phyloP scores from a whole-genome alignment of 2,113 vertebrate species.

The Blennius ocellaris region DNA sequence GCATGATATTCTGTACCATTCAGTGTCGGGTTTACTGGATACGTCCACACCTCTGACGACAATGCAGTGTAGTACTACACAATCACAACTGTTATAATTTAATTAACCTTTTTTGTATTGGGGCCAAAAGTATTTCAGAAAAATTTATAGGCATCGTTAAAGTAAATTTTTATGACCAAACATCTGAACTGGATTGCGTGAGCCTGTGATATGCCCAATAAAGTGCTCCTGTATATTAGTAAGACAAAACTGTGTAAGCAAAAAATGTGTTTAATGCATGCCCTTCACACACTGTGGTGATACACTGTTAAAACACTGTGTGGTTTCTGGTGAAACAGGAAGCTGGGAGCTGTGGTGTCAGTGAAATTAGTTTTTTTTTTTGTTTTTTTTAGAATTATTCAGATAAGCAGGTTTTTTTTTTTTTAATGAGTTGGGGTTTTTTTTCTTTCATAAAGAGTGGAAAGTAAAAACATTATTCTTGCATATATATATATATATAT shows the following conservation, averaged over 20 bases:
- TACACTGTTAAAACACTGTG: neutral
- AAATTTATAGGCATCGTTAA: neutral
- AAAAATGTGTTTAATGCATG: neutral
- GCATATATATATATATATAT: too few species aligned
- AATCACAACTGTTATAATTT: neutral
- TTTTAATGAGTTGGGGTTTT: too few species aligned
- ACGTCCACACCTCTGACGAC: neutral
- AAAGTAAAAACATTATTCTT: too few species aligned
- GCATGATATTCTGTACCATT: neutral
- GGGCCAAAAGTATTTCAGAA: too few species aligned
- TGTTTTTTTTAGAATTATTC: too few species aligned
- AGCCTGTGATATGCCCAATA: neutral
- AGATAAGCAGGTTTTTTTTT: too few species aligned
- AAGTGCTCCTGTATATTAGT: neutral
- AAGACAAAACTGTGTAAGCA: neutral
- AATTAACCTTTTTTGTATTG: neutral
- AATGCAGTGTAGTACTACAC: neutral
- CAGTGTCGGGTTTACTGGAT: neutral
- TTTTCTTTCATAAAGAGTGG: too few species aligned
- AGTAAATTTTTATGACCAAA: neutral
- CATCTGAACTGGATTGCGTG: neutral
- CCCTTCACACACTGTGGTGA: neutral
- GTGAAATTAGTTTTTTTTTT: too few species aligned
- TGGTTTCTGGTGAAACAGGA: neutral
- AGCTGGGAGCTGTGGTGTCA: too few species aligned